Conservation (phyloP, 2,113 vertebrate species). For the Anthoscopus minutus region DNA sequence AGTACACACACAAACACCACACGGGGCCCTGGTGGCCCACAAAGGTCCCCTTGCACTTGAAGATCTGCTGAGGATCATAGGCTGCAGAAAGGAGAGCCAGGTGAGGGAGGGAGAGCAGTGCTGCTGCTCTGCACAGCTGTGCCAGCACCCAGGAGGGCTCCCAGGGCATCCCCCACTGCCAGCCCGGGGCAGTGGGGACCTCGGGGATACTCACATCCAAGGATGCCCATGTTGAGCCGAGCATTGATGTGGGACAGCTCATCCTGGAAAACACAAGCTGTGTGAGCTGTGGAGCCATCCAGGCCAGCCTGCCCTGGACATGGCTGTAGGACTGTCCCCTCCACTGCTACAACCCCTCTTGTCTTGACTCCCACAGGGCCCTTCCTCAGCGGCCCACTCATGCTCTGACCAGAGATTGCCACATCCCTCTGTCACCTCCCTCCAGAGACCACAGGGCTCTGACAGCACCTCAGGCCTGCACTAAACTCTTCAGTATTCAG, state of each 20-base stretch:
- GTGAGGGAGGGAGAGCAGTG: not conserved
- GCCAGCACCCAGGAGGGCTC: not conserved
- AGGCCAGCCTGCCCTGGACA: not conserved
- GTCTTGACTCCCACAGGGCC: not conserved
- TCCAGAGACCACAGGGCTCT: not conserved
- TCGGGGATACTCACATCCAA: conserved; percentile 87
- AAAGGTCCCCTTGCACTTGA: conserved; percentile 98
- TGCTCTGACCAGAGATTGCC: not conserved
- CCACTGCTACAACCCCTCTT: not conserved
- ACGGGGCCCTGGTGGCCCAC: conserved; percentile 97
- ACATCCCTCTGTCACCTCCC: not conserved
- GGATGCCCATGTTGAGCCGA: conserved; percentile 96
- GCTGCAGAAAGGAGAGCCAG: conserved; percentile 65
- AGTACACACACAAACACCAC: conserved; percentile 98
- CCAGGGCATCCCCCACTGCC: not conserved
- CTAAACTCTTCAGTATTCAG: not conserved
- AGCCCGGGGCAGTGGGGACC: not conserved
- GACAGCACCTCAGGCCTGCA: not conserved
- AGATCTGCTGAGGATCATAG: conserved; percentile 98
- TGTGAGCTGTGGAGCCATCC: not conserved
- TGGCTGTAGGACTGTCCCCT: not conserved
- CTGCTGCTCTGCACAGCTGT: not conserved
- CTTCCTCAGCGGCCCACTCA: not conserved
- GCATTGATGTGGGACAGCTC: conserved; percentile 97
- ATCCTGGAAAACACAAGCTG: conserved; percentile 73